These are phyloP conservation scores for Phaedon cochleariae DNA, from an alignment of 2,888 invertebrate species.

Conservation along the genomic window DNA sequence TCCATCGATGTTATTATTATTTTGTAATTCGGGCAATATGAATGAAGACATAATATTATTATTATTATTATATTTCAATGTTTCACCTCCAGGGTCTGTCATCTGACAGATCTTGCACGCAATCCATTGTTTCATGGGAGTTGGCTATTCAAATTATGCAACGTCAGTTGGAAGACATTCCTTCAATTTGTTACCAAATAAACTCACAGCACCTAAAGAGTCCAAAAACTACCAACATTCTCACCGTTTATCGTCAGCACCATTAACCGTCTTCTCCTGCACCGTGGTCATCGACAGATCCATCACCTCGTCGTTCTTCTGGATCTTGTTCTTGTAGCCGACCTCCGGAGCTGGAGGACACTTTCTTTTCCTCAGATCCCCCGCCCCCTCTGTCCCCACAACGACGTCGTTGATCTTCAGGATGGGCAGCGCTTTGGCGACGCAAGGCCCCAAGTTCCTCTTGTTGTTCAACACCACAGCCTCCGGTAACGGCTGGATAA, in stretches of 20 bases:
- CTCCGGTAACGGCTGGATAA: slow-evolving; percentile 3
- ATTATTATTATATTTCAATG: too few relatives aligned
- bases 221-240: too few relatives aligned
- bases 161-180: too few relatives aligned
- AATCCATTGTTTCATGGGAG: too few relatives aligned
- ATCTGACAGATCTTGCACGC: too few relatives aligned
- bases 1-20: too few relatives aligned
- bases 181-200: too few relatives aligned
- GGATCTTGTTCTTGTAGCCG: slow-evolving; percentile 46
- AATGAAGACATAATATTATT: too few relatives aligned
- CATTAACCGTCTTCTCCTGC: slow-evolving; percentile 29
- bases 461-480: slow-evolving; percentile 19
- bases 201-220: too few relatives aligned
- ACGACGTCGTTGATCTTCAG: slow-evolving; percentile 51
- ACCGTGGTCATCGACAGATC: slow-evolving; percentile 52
- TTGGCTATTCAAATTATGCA: too few relatives aligned
- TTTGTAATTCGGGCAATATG: too few relatives aligned
- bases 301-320: slow-evolving; percentile 57
- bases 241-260: slow-evolving; percentile 11
- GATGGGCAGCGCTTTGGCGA: slow-evolving; percentile 39
- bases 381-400: slow-evolving; percentile 31
- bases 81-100: too few relatives aligned
- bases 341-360: slow-evolving; percentile 26
- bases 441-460: slow-evolving; percentile 15
- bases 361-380: slow-evolving; percentile 39